Conservation (phyloP, 37 sponge, comb jelly and placozoan species). For the Petrosia ficiformis region DNA sequence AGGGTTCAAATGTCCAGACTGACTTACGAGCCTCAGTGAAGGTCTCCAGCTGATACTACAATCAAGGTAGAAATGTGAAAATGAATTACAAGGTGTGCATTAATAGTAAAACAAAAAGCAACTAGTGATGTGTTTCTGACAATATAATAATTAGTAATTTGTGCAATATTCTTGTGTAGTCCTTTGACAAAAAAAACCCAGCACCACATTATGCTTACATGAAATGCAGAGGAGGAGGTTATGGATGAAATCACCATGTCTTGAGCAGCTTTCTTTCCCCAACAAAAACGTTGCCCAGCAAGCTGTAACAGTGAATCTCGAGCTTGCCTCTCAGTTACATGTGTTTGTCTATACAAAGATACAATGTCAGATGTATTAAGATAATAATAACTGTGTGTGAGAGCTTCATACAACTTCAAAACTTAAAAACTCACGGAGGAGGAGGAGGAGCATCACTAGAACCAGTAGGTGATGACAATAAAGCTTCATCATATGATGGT, state of each 20-base stretch:
- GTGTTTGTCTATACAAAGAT: conserved; percentile 29
- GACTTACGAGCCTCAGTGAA: conserved; percentile 68
- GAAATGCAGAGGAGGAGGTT: conserved; percentile 69
- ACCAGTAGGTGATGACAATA: not conserved
- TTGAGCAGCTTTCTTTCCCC: conserved; percentile 59
- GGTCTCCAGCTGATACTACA: conserved; percentile 79
- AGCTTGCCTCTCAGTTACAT: conserved; percentile 62
- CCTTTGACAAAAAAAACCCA: not conserved
- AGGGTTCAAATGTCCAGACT: conserved; percentile 60
- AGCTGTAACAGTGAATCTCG: conserved; percentile 43
- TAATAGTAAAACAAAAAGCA: not conserved
- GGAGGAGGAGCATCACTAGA: conserved; percentile 10
- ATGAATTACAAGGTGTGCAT: too few relatives aligned
- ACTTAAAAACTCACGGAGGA: not conserved
- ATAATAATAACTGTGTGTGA: too few relatives aligned
- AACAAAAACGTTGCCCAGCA: conserved; percentile 56
- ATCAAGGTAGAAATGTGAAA: too few relatives aligned
- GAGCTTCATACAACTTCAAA: not conserved
- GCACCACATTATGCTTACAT: conserved; percentile 26
- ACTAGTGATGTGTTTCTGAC: not conserved
- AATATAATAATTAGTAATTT: too few relatives aligned
- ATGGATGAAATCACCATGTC: conserved; percentile 61
- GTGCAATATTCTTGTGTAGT: too few relatives aligned
- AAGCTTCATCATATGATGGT: conserved; percentile 12
- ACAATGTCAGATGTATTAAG: not conserved